Percentiles rank a stretch among this genome's conserved stretches.
phyloP scores from a whole-genome alignment of 2,797 vertebrate genomes.

The Sphenopsis melanotis region DNA sequence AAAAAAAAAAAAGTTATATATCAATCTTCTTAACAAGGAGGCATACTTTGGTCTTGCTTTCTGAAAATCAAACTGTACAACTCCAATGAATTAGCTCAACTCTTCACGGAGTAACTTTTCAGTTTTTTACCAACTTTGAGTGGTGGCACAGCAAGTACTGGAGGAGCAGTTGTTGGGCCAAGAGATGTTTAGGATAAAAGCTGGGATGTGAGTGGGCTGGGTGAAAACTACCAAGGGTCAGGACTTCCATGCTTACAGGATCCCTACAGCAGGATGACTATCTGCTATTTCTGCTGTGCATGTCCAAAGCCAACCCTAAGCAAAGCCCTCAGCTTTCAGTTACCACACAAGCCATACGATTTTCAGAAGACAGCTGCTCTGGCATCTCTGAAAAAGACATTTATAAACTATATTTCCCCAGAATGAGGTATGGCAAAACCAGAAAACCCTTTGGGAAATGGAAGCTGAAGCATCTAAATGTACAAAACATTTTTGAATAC shows the following conservation, averaged over 20 bases:
- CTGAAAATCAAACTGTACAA: neutral
- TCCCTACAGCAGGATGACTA: fast-evolving
- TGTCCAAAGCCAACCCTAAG: neutral
- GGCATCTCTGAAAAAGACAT: neutral
- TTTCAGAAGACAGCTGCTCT: neutral
- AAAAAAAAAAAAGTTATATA: neutral
- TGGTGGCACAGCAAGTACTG: fast-evolving
- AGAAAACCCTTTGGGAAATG: neutral
- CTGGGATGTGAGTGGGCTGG: neutral
- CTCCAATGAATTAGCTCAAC: neutral
- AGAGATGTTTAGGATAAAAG: neutral
- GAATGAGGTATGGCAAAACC: neutral
- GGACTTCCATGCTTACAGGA: neutral
- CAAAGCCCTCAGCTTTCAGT: neutral
- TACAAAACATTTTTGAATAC: neutral
- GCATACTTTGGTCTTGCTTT: neutral
- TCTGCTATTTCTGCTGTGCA: neutral
- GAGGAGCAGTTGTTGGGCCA: neutral
- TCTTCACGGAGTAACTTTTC: neutral
- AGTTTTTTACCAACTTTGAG: neutral
- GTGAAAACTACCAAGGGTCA: neutral
- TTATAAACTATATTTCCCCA: neutral
- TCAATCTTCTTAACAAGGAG: neutral
- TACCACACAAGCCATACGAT: neutral
- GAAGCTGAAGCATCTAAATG: neutral